Conservation (phyloP, 1,140 invertebrate species). For the Charaxes varanes region DNA sequence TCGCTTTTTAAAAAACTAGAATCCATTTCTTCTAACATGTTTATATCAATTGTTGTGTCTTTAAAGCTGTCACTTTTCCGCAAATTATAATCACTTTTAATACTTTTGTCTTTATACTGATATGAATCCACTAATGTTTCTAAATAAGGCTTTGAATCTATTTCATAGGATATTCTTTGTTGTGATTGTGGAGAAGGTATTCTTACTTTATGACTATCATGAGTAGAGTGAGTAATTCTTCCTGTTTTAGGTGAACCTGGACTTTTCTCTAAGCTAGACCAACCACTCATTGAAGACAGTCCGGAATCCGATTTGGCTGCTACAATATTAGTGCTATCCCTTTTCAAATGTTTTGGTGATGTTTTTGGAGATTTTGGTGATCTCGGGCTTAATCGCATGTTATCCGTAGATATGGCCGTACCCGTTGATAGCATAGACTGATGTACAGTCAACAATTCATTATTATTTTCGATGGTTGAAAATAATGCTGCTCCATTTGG, state of each 20-base stretch:
- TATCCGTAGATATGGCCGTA: slow-evolving; percentile 53
- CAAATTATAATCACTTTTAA: slow-evolving; percentile 41
- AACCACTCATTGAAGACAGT: slow-evolving; percentile 88
- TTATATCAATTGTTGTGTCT: slow-evolving; percentile 43
- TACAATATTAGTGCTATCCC: slow-evolving; percentile 77
- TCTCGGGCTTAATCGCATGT: slow-evolving; percentile 77
- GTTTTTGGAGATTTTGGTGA: slow-evolving; percentile 83
- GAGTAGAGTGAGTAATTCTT: slow-evolving; percentile 42
- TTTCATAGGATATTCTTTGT: slow-evolving; percentile 52
- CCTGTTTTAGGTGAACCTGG: slow-evolving; percentile 80
- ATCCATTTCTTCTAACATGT: slow-evolving; percentile 49
- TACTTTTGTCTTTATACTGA: slow-evolving; percentile 37
- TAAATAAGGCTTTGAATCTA: slow-evolving; percentile 60
- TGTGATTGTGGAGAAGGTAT: slow-evolving; percentile 49
- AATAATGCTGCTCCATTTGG: slow-evolving; percentile 74
- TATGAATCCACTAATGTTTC: slow-evolving; percentile 68
- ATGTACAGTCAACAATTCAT: slow-evolving; percentile 34
- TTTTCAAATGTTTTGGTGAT: slow-evolving; percentile 83
- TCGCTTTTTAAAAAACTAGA: slow-evolving; percentile 46
- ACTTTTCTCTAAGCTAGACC: slow-evolving; percentile 89
- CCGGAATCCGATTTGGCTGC: slow-evolving; percentile 88
- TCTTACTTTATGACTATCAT: slow-evolving; percentile 58
- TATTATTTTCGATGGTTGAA: slow-evolving; percentile 51
- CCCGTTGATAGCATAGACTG: slow-evolving; percentile 47
- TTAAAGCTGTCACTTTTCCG: slow-evolving; percentile 36